Percentiles rank a stretch among this genome's conserved stretches.
These are phyloP conservation scores for Punctoribates punctum DNA, from an alignment of 2,888 invertebrate species.

Conservation along the genomic window DNA sequence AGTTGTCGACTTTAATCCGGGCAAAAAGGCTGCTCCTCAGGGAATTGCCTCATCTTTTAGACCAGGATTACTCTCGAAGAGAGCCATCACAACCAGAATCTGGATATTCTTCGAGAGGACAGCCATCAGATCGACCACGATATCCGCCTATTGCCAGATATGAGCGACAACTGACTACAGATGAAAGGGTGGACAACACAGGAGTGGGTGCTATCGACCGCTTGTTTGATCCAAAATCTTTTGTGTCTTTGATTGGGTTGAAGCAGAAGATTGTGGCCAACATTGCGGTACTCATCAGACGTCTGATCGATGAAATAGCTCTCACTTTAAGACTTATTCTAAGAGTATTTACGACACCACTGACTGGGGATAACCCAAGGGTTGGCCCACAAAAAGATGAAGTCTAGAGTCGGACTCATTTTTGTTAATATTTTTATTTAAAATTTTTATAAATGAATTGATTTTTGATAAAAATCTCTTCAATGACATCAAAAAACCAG, in stretches of 20 bases:
- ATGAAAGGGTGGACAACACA: background rate
- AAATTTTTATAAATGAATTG: too few relatives aligned
- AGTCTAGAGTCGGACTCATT: background rate
- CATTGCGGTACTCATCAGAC: background rate
- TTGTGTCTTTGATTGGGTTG: conserved; percentile 10
- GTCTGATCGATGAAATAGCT: conserved; percentile 18
- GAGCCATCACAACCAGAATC: too few relatives aligned
- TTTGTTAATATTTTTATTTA: background rate
- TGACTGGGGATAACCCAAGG: background rate
- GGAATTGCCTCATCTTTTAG: background rate
- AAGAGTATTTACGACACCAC: conserved; percentile 1
- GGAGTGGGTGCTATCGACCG: background rate
- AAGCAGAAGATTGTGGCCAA: conserved; percentile 17
- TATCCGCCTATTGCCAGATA: background rate
- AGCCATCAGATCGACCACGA: background rate
- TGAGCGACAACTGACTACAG: background rate
- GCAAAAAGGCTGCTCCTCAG: background rate
- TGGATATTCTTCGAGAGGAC: too few relatives aligned
- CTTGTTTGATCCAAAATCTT: conserved; percentile 11
- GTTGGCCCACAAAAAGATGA: background rate
- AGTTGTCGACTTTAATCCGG: background rate
- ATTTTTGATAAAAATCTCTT: too few relatives aligned
- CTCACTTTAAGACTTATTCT: conserved; percentile 22
- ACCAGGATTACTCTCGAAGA: background rate
- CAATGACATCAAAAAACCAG: too few relatives aligned